Evolutionary conservation across 2,113 vertebrate genomes (phyloP).

Genomic region (Regulus satrapa): DNA sequence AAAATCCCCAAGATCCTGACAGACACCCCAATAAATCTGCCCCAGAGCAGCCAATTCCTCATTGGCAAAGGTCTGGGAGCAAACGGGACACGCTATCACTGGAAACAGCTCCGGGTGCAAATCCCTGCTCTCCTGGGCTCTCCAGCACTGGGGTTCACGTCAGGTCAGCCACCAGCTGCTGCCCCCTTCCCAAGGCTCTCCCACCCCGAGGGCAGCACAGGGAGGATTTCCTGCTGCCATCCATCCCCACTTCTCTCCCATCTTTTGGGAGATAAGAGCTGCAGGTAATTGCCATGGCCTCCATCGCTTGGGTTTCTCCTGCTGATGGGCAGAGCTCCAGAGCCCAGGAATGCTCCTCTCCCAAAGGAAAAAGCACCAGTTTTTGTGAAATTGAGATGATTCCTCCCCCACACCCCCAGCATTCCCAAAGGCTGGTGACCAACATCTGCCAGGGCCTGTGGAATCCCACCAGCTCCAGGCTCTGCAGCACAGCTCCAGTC

Average conservation of each 20-base stretch:
- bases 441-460: neutral
- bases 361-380: neutral
- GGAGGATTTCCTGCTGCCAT: neutral
- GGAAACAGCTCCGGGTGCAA: neutral
- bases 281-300: neutral
- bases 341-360: neutral
- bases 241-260: neutral
- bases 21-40: neutral
- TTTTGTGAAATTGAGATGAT: neutral
- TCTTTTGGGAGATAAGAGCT: neutral
- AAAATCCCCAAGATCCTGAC: neutral
- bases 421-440: neutral
- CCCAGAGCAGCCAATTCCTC: neutral
- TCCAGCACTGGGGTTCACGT: neutral
- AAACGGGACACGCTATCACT: neutral
- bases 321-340: neutral
- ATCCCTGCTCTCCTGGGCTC: neutral
- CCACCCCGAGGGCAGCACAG: neutral
- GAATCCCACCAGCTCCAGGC: neutral
- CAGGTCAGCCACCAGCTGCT: neutral
- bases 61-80: constrained; percentile 3
- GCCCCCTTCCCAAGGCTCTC: neutral
- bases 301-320: neutral
- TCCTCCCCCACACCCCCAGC: rapidly evolving
- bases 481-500: neutral